A percentile compares a stretch with the other conserved stretches of the same genome.
Conservation (phyloP, 2,888 invertebrate species). For the Apantesis nais region DNA sequence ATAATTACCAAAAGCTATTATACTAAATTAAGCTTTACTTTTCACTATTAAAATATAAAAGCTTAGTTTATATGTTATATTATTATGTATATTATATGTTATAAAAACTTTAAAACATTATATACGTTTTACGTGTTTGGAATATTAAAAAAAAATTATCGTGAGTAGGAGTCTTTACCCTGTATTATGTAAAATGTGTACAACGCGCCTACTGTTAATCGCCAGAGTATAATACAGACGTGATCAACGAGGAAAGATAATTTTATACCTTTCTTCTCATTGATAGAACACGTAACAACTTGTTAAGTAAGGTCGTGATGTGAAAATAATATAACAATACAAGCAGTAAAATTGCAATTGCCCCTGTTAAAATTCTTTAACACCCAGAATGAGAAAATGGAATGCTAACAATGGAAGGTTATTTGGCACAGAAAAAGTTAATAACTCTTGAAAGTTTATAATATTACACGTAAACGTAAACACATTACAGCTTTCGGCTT, state of each 20-base stretch:
- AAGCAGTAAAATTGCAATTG: conserved; percentile 23
- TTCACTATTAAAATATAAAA: too few species aligned
- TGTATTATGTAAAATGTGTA: conserved; percentile 5
- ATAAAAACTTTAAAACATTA: too few species aligned
- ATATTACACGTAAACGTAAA: not conserved
- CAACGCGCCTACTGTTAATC: conserved; percentile 33
- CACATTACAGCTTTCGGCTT: not conserved
- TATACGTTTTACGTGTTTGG: too few species aligned
- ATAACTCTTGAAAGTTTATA: not conserved
- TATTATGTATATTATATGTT: too few species aligned
- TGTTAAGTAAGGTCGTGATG: conserved; percentile 54
- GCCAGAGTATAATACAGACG: conserved; percentile 41
- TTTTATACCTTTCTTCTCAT: conserved; percentile 46
- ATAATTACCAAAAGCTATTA: too few species aligned
- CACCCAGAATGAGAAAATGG: conserved; percentile 21
- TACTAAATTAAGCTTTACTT: not conserved
- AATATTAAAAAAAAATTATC: too few species aligned
- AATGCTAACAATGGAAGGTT: conserved; percentile 15
- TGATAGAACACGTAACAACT: conserved; percentile 61
- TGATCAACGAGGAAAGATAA: conserved; percentile 40
- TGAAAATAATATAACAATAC: conserved; percentile 38
- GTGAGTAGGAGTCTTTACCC: conserved; percentile 3
- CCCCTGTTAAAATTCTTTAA: conserved; percentile 42
- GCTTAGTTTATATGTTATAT: too few species aligned
- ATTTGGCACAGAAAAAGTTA: conserved; percentile 11